These are phyloP conservation scores for Ctenodactylus gundi DNA, from an alignment of 2,113 vertebrate genomes.

Conservation along the genomic window DNA sequence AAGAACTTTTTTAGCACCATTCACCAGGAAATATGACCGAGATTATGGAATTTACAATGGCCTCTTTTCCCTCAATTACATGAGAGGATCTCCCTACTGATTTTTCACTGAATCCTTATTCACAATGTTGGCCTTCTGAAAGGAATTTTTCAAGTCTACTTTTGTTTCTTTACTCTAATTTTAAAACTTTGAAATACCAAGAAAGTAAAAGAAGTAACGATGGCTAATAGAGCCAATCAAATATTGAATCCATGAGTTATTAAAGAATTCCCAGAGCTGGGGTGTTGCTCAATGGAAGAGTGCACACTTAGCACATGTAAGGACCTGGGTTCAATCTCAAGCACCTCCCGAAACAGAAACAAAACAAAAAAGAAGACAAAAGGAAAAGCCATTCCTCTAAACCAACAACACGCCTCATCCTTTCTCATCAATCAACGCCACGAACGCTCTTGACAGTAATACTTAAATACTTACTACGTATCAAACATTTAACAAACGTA, in stretches of 20 bases:
- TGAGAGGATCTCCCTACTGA: background rate
- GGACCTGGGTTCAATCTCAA: background rate
- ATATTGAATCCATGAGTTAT: background rate
- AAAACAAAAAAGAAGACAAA: no score
- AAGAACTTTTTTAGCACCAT: background rate
- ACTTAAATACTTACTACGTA: background rate
- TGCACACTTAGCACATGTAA: background rate
- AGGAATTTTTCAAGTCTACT: background rate
- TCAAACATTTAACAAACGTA: background rate
- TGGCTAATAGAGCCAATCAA: background rate
- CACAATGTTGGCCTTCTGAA: background rate
- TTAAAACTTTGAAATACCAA: background rate
- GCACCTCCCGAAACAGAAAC: background rate
- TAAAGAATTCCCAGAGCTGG: background rate
- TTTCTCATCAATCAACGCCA: background rate
- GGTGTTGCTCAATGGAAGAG: background rate
- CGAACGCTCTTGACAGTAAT: background rate
- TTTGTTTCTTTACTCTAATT: background rate
- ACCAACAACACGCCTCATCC: background rate
- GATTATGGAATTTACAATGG: background rate
- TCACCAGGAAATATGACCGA: background rate
- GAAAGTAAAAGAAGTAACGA: background rate
- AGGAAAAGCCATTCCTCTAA: background rate
- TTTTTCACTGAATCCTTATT: background rate
- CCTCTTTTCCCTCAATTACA: background rate